Evolutionary conservation across 2,797 vertebrate species (phyloP).

Genomic region (Pseudochirops cupreus): DNA sequence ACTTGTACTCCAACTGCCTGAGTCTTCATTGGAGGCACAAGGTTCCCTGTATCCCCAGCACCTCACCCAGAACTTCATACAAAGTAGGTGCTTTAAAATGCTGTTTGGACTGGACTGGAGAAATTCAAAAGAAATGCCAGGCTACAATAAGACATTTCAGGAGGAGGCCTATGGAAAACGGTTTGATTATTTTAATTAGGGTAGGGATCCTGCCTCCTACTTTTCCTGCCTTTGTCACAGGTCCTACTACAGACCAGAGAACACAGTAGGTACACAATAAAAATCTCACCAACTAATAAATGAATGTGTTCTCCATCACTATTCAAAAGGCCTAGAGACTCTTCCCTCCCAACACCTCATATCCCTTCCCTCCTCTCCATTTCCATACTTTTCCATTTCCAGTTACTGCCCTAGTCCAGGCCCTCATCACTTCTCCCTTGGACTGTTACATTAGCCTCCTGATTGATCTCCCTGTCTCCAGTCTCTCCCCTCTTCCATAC

Average conservation of each 20-base stretch:
- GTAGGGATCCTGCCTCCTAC: background rate
- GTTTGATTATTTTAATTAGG: background rate
- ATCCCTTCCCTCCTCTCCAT: background rate
- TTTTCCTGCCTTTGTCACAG: background rate
- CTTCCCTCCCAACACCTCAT: background rate
- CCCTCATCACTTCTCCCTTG: background rate
- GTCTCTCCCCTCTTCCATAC: background rate
- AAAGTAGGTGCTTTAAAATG: background rate
- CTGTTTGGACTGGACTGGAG: background rate
- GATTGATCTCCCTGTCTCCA: too few relatives aligned
- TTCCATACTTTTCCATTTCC: background rate
- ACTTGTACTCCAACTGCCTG: background rate
- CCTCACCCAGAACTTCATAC: background rate
- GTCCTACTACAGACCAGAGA: background rate
- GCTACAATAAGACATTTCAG: background rate
- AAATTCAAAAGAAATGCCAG: background rate
- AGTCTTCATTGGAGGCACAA: background rate
- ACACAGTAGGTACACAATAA: background rate
- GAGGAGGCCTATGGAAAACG: background rate
- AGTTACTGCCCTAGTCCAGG: background rate
- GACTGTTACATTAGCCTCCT: background rate
- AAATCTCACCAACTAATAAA: background rate
- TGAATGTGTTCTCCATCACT: background rate
- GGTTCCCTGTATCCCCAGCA: background rate
- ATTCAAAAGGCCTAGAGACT: background rate